Evolutionary conservation across 2,888 invertebrate species (phyloP).

Genomic region (Heliconius ethilla): DNA sequence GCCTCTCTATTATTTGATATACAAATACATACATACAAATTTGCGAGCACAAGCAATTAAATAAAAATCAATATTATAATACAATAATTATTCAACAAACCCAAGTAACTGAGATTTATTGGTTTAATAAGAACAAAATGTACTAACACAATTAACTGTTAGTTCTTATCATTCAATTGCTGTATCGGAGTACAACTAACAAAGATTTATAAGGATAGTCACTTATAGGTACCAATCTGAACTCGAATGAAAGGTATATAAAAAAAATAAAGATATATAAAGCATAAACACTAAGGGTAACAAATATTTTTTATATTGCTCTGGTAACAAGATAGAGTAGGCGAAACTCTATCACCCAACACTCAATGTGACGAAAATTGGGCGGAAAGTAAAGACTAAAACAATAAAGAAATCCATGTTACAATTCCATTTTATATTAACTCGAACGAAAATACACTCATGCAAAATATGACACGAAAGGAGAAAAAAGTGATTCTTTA

Average conservation of each 20-base stretch:
- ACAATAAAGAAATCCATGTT: too few relatives aligned
- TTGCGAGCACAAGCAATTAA: neutral
- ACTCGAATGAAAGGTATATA: too few relatives aligned
- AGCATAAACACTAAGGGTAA: too few relatives aligned
- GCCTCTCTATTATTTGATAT: too few relatives aligned
- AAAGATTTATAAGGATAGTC: conserved; percentile 4
- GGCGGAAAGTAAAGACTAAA: neutral
- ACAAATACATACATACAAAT: too few relatives aligned
- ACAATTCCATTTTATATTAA: too few relatives aligned
- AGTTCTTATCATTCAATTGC: neutral
- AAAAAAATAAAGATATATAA: too few relatives aligned
- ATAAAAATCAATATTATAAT: neutral
- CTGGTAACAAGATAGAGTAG: neutral
- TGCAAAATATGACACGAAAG: conserved; percentile 3
- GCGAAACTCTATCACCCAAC: neutral
- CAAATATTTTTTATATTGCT: too few relatives aligned
- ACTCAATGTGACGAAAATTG: neutral
- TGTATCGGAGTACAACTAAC: neutral
- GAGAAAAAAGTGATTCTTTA: neutral
- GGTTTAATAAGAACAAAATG: neutral
- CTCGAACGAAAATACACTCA: too few relatives aligned
- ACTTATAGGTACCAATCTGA: neutral
- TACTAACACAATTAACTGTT: neutral
- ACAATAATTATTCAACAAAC: neutral
- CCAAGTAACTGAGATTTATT: neutral